Base-by-base conservation (phyloP, 2,113 vertebrate genomes). In the Eudyptes chrysolophus region DNA sequence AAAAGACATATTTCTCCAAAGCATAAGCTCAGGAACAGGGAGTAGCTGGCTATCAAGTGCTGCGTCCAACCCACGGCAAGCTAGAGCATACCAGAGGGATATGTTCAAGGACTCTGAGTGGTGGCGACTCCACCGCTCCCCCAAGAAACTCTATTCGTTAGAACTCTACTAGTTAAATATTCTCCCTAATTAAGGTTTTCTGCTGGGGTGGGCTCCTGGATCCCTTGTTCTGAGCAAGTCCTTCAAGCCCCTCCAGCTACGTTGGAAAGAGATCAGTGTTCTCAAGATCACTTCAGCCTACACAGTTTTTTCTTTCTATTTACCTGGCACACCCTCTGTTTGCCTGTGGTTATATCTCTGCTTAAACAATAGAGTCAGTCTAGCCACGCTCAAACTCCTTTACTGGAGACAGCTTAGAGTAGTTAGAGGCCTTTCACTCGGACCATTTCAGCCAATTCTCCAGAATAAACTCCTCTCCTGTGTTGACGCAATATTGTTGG, bases 251-350 rank as follows among this genome's bases (percentile, higher is more conserved):
- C 62, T 88, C 36, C 25, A 44, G 66, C 66, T 70, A 26, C 0
- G 0, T 1, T 82, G 72, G 76, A 72, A 95, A 60, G 90, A 89
- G 36, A 80, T 72, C 86, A 82, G 48, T 69, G 69, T 6, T 96
- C 84, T 74, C 82, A 32, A 83, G 66, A 80, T 66, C 51, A 42
- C 85, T 92, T 90, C 6, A 95, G 61, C 70, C 87, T n/a, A 49
- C 48, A 25, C 0, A 42, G 42, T 13, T 60, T 71, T 78, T 86
- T 24, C 36, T 34, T 58, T 89, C 70, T 83, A 13, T 89, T 94
- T 94, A 95, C 48, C 72, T 79, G 77, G 89, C 80, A 91, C 76
- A 64, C 80, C 80, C 65, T 91, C 69, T 90, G 62, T 70, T 93
- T 95, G 90, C 65, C 69, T 71, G 72, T 36, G 61, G 61, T 26